A percentile compares a stretch with the other conserved stretches of the same genome.
Evolutionary conservation across 2,888 invertebrate genomes (phyloP).

Genomic region (Neoascia interrupta): DNA sequence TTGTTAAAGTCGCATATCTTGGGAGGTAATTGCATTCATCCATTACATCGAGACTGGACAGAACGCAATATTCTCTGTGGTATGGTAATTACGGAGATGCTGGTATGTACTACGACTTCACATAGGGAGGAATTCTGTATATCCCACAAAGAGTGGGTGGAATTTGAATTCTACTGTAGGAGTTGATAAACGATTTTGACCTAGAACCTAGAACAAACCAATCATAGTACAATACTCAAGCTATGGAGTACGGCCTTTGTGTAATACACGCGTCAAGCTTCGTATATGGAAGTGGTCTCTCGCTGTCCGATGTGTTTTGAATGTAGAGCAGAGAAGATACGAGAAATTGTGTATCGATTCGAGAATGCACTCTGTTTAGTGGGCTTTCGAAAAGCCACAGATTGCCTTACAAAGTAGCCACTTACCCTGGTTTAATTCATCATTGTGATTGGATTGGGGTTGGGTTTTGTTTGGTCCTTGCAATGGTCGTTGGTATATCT

Average conservation of each 20-base stretch:
- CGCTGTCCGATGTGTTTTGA: constrained; percentile 23
- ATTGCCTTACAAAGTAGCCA: constrained; percentile 43
- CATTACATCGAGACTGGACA: not conserved
- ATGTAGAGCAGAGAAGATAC: constrained; percentile 47
- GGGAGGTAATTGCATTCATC: constrained; percentile 38
- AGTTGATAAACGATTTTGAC: constrained; percentile 68
- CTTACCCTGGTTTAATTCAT: constrained; percentile 68
- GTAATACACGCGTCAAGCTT: not conserved
- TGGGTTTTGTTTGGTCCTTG: constrained; percentile 39
- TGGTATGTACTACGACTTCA: too few relatives aligned
- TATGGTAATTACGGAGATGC: constrained; percentile 52
- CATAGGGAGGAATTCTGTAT: constrained; percentile 30
- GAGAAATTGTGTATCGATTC: constrained; percentile 42
- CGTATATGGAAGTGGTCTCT: constrained; percentile 14
- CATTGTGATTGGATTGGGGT: constrained; percentile 41
- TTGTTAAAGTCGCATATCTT: constrained; percentile 38
- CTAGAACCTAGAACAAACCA: constrained; percentile 59
- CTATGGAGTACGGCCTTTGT: not conserved
- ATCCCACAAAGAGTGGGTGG: constrained; percentile 42
- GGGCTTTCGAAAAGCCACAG: constrained; percentile 11
- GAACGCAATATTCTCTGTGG: constrained; percentile 31
- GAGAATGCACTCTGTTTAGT: constrained; percentile 38
- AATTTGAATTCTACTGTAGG: constrained; percentile 46
- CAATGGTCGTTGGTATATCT: constrained; percentile 37
- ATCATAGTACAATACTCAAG: constrained; percentile 39